Conservation (phyloP, 2,888 invertebrate genomes). For the Vesta saturnalis region DNA sequence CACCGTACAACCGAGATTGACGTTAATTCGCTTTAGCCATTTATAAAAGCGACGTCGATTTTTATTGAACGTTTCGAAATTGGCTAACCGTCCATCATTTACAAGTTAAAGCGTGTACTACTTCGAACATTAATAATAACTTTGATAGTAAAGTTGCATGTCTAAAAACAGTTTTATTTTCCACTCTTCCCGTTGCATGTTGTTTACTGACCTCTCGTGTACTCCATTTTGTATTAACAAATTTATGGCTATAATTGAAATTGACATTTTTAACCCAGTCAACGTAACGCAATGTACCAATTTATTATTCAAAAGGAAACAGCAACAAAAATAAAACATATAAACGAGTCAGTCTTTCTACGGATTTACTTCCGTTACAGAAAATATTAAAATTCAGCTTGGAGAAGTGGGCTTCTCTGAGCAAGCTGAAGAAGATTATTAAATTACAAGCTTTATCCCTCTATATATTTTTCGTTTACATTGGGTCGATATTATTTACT, state of each 20-base stretch:
- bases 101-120: not conserved
- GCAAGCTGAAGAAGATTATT: constrained; percentile 13
- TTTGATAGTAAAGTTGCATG: not conserved
- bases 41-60: constrained; percentile 21
- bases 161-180: not conserved
- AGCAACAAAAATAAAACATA: not conserved
- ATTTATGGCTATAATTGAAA: constrained; percentile 3
- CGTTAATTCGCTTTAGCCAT: constrained; percentile 27
- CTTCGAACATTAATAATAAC: not conserved
- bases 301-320: not conserved
- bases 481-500: constrained; percentile 15
- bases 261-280: constrained; percentile 4
- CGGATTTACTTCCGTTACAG: constrained; percentile 8
- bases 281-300: not conserved
- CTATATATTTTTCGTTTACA: constrained; percentile 10
- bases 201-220: constrained; percentile 12
- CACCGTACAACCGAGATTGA: constrained; percentile 17
- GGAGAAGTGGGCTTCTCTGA: constrained; percentile 12
- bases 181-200: constrained; percentile 2
- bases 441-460: constrained; percentile 13
- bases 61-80: constrained; percentile 1
- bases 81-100: constrained; percentile 4
- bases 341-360: not conserved
- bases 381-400: constrained; percentile 14
- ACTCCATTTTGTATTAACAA: constrained; percentile 7